Evolutionary conservation across 1,140 invertebrate species (phyloP).

Genomic region (Meloidogyne exigua): DNA sequence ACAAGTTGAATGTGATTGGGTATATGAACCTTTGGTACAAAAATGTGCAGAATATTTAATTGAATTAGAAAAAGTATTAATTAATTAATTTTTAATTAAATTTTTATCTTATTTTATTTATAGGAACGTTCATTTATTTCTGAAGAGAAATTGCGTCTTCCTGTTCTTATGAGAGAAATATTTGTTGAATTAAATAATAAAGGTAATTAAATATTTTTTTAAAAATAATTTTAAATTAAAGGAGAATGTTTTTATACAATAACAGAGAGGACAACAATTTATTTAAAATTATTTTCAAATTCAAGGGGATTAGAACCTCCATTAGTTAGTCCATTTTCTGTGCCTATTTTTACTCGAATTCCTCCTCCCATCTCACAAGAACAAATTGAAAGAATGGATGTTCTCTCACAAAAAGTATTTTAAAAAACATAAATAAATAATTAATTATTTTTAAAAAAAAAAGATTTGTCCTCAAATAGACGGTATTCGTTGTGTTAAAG

Average conservation of each 20-base stretch:
- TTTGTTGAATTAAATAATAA: constrained; percentile 52
- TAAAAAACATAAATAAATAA: neutral
- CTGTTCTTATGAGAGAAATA: constrained; percentile 45
- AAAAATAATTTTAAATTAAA: constrained; percentile 18
- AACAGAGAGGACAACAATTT: constrained; percentile 51
- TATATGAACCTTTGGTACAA: constrained; percentile 63
- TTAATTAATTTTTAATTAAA: neutral
- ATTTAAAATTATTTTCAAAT: constrained; percentile 57
- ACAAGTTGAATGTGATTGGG: constrained; percentile 35
- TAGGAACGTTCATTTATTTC: constrained; percentile 49
- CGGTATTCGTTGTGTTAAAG: constrained; percentile 53
- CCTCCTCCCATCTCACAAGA: constrained; percentile 46
- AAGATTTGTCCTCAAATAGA: constrained; percentile 61
- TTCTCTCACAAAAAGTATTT: constrained; percentile 59
- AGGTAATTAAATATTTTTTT: constrained; percentile 28
- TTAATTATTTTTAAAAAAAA: neutral
- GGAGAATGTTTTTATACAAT: constrained; percentile 56
- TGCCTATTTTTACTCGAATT: constrained; percentile 59
- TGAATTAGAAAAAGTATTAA: constrained; percentile 51
- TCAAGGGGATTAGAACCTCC: constrained; percentile 51
- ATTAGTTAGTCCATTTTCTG: constrained; percentile 50
- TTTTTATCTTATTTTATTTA: constrained; percentile 23
- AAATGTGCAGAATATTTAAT: constrained; percentile 59
- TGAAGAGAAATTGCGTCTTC: constrained; percentile 35
- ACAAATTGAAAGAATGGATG: constrained; percentile 56